Base-by-base conservation (phyloP, 2,888 invertebrate species). In the Orgyia antiqua region DNA sequence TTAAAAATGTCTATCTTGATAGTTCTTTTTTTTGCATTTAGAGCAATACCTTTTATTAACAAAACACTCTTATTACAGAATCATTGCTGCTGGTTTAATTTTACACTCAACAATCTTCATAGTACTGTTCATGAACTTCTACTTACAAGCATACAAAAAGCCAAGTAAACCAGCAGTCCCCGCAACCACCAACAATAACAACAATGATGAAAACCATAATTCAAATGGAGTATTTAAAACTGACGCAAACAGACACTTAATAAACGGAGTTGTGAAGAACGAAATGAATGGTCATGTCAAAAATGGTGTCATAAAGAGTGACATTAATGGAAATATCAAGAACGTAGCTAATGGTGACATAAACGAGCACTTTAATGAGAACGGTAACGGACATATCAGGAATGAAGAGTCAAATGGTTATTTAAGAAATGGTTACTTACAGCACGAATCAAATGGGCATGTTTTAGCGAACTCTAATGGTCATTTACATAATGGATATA, bases 101-200 rank as follows among this genome's bases (percentile, higher is more conserved):
- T 84, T 95, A 6, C 95, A 95, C 68, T 93, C 95, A 4, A 87
- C 91, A 18, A 94, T 98, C 60, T 98, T 98, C 89, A 95, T 97
- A 76, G 89, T 89, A 9, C 90, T 98, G 35, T 98, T 97, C 88
- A 92, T 92, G 59, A 93, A 97, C 79, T 98, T 97, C 88, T 98
- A 97, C 83, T 88, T 92, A 48, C 92, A 92, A 68, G 92, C 94
- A 12, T 97, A 97, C 84, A 89, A 87, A 51, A 65, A 68, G 26
- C 58, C 40, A 10, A 51, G 37, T 19, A 45, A 31, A 10, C 24
- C 31, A n/a, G 18, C 10, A 10, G 45, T 39, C 13, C 39, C 50
- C 12, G 40, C 50, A 5, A 45, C 51, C 1, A 52, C 62, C 13
- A 66, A 55, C 42, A 51, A 54, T 17, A 54, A 51, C 33, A 49